A percentile compares a stretch with the other conserved stretches of the same genome.
These are phyloP conservation scores for Drosophila kurseongensis DNA, from an alignment of 1,140 invertebrate species.

Conservation along the genomic window DNA sequence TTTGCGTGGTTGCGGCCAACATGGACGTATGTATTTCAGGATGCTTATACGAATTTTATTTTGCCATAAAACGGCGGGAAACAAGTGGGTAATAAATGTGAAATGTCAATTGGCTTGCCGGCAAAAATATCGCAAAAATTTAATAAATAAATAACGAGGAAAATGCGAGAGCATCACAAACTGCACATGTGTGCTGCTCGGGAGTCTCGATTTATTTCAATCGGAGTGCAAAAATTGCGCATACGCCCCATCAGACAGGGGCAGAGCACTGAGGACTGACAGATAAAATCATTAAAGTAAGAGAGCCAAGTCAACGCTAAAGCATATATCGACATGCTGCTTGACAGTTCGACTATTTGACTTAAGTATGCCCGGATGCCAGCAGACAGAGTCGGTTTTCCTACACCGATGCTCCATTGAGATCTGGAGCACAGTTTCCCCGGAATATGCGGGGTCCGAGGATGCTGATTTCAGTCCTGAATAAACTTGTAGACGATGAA, in stretches of 20 bases:
- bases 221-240: constrained; percentile 52
- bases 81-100: constrained; percentile 50
- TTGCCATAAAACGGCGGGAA: constrained; percentile 28
- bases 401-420: constrained; percentile 24
- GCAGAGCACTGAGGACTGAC: constrained; percentile 45
- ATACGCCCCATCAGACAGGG: constrained; percentile 60
- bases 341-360: constrained; percentile 81
- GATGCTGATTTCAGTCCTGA: constrained; percentile 35
- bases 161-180: constrained; percentile 34
- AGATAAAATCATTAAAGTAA: constrained; percentile 74
- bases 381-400: constrained; percentile 28
- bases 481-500: constrained; percentile 78
- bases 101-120: constrained; percentile 62
- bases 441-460: constrained; percentile 21
- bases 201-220: constrained; percentile 64
- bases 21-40: constrained; percentile 5
- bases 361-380: constrained; percentile 67
- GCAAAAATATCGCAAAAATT: constrained; percentile 47
- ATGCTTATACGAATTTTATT: constrained; percentile 29
- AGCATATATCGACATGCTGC: constrained; percentile 69
- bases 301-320: constrained; percentile 57
- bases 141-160: constrained; percentile 67
- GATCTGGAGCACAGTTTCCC: constrained; percentile 17
- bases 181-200: constrained; percentile 23
- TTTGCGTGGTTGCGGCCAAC: constrained; percentile 18